phyloP scores from a whole-genome alignment of 2,888 invertebrate species.

The Aporophyla lueneburgensis region DNA sequence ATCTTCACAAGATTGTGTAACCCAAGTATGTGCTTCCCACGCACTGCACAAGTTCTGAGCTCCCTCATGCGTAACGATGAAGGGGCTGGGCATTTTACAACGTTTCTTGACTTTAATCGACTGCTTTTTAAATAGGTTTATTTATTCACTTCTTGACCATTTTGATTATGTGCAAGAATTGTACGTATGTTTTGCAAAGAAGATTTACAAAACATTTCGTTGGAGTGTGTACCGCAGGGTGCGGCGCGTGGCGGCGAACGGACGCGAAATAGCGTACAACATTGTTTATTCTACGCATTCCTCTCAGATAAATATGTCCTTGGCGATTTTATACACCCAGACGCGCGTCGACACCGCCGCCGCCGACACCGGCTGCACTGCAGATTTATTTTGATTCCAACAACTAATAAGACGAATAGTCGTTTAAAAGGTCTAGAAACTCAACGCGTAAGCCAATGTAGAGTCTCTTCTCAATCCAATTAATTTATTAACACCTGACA shows the following conservation, averaged over 20 bases:
- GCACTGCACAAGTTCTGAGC: slow-evolving; percentile 80
- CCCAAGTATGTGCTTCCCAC: slow-evolving; percentile 90
- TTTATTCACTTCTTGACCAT: slow-evolving; percentile 63
- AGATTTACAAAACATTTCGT: slow-evolving; percentile 64
- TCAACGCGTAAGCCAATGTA: slow-evolving; percentile 27
- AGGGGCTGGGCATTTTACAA: slow-evolving; percentile 88
- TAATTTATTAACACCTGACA: slow-evolving; percentile 45
- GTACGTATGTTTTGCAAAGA: slow-evolving; percentile 42
- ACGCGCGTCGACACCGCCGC: slow-evolving; percentile 75
- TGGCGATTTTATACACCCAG: slow-evolving; percentile 84
- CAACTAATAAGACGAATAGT: slow-evolving; percentile 69
- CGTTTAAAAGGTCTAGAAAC: slow-evolving; percentile 64
- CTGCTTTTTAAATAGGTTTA: slow-evolving; percentile 77
- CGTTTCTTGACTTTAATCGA: slow-evolving; percentile 81
- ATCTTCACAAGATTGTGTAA: slow-evolving; percentile 88
- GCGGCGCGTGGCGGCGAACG: slow-evolving; percentile 77
- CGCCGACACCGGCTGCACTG: slow-evolving; percentile 69
- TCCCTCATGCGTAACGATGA: slow-evolving; percentile 86
- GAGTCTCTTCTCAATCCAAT: slow-evolving; percentile 44
- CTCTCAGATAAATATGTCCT: slow-evolving; percentile 89
- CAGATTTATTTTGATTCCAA: slow-evolving; percentile 79
- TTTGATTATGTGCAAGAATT: slow-evolving; percentile 44
- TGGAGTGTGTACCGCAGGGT: slow-evolving; percentile 69
- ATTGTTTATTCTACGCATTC: slow-evolving; percentile 89
- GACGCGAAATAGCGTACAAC: slow-evolving; percentile 82